phyloP scores from a whole-genome alignment of 2,888 invertebrate species.

The Melanostoma mellinum region DNA sequence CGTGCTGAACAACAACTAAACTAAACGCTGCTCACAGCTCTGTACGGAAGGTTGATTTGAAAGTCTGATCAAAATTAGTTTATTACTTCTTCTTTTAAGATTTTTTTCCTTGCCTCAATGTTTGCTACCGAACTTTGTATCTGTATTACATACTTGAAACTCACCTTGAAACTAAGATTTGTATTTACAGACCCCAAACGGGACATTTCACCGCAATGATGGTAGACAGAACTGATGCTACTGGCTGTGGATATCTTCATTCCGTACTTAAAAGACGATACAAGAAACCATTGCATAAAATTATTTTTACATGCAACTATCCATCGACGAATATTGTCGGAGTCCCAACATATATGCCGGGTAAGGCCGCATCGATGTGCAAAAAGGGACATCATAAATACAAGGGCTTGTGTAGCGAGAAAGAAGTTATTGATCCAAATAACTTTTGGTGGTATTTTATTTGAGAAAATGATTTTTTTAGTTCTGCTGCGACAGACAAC shows the following conservation, averaged over 20 bases:
- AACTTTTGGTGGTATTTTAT: conserved; percentile 48
- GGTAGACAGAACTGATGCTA: conserved; percentile 44
- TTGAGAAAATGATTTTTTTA: background rate
- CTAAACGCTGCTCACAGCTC: too few relatives aligned
- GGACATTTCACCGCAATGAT: conserved; percentile 56
- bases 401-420: conserved; percentile 36
- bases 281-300: conserved; percentile 28
- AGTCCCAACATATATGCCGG: conserved; percentile 34
- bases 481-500: too few relatives aligned
- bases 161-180: too few relatives aligned
- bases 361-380: conserved; percentile 28
- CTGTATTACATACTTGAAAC: too few relatives aligned
- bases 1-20: too few relatives aligned
- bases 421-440: conserved; percentile 51
- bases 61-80: too few relatives aligned
- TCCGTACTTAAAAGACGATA: background rate
- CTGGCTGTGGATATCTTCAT: conserved; percentile 42
- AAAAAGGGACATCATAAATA: conserved; percentile 5
- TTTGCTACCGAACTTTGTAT: too few relatives aligned
- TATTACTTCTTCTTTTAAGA: too few relatives aligned
- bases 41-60: too few relatives aligned
- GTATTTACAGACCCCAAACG: conserved; percentile 38
- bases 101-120: too few relatives aligned
- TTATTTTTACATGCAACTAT: conserved; percentile 59
- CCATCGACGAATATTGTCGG: conserved; percentile 54